Evolutionary conservation across 2,113 vertebrate species (phyloP).

Genomic region (Butorides virescens): DNA sequence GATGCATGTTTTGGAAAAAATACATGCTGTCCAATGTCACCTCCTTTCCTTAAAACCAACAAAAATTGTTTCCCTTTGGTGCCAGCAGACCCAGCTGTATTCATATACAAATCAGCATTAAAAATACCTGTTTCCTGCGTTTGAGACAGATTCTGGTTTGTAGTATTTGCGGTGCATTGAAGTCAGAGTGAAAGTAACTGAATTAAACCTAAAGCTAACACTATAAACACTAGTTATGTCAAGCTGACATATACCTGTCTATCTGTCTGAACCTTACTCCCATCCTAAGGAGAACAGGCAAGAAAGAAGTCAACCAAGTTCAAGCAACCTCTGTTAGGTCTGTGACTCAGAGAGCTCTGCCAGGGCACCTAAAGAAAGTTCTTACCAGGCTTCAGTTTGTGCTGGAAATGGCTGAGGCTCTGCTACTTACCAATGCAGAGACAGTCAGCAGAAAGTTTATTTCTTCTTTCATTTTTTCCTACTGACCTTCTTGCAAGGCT

Average conservation of each 20-base stretch:
- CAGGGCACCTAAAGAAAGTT: not conserved
- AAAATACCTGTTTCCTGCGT: fast-evolving
- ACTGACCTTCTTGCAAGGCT: conserved; percentile 1
- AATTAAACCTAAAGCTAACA: not conserved
- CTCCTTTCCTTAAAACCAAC: not conserved
- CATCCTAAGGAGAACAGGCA: not conserved
- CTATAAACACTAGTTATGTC: fast-evolving
- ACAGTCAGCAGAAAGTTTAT: not conserved
- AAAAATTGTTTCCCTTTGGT: not conserved
- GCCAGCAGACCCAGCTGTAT: not conserved
- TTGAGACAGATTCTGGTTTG: not conserved
- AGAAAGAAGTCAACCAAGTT: not conserved
- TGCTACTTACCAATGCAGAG: not conserved
- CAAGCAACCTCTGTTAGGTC: not conserved
- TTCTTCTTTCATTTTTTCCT: not conserved
- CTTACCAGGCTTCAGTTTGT: not conserved
- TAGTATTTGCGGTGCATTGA: not conserved
- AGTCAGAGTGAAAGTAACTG: fast-evolving
- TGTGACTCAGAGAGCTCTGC: not conserved
- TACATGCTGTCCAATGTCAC: fast-evolving
- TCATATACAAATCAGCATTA: not conserved
- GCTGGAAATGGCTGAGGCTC: not conserved
- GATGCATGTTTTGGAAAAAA: not conserved
- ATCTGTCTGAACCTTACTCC: not conserved
- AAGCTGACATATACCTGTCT: not conserved